Evolutionary conservation across 1,140 invertebrate species (phyloP), one percentile per base, ranked within the genome.

Genomic region (Camponotus vicinus): DNA sequence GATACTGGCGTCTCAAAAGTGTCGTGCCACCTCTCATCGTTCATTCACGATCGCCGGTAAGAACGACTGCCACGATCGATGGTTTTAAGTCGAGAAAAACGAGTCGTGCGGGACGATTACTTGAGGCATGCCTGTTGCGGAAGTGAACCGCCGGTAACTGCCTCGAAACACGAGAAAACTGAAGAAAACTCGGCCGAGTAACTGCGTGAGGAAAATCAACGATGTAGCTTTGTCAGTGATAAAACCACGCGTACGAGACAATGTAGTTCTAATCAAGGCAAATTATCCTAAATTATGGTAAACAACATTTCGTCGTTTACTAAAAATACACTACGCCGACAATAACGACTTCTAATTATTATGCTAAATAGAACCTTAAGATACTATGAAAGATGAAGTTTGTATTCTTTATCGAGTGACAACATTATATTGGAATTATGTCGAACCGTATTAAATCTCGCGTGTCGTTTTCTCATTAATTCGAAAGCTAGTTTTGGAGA

Each of bases 161-260:
- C 86, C 75, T 59, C 82, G 86, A 82, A 89, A 89, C 91, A 92
- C 89, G 91, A 92, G 89, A 92, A 92, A 92, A 91, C 88, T 86
- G 88, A 73, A 88, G 89, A 86, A 86, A 89, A 85, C 85, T 87
- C 27, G 76, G 83, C 80, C 42, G 59, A n/a, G 69, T 75, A 83
- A 86, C 86, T 67, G 75, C 75, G 55, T 45, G 73, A 73, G 64
- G 59, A 70, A 88, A 76, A 61, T 59, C 55, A 76, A 88, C 85
- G 79, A 61, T 34, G 45, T 63, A 34, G 37, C 78, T 66, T 86
- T 86, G 71, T 85, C 71, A 69, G 76, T 79, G 78, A 91, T 91
- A 84, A 73, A 73, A 84, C 63, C 75, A 45, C 75, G 86, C 71
- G 49, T 69, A 66, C 71, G 42, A 40, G 80, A 71, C 66, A 85